Evolutionary conservation across 2,113 vertebrate genomes (phyloP).

Genomic region (Callopanchax toddi): DNA sequence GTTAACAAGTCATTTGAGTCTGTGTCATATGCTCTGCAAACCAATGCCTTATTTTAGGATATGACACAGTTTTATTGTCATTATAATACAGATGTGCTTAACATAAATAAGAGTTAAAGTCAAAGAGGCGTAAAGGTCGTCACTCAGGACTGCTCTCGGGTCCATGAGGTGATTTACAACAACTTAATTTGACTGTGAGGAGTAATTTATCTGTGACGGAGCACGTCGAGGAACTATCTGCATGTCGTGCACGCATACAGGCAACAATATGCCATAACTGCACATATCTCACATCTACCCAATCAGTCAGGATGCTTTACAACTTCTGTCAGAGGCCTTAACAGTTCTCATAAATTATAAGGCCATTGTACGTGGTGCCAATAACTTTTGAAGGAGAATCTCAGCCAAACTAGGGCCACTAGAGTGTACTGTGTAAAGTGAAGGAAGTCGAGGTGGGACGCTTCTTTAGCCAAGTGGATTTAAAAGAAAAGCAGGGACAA

Average conservation of each 20-base stretch:
- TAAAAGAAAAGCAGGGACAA: slow-evolving; percentile 13
- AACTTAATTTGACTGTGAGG: slow-evolving; percentile 76
- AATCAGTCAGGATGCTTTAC: slow-evolving; percentile 81
- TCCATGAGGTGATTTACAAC: slow-evolving; percentile 71
- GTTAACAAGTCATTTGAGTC: slow-evolving; percentile 30
- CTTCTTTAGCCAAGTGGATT: background rate
- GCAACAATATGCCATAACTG: slow-evolving; percentile 72
- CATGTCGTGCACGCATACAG: slow-evolving; percentile 53
- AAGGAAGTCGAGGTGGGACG: slow-evolving; percentile 21
- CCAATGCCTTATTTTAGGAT: slow-evolving; percentile 69
- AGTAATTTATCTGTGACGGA: slow-evolving; percentile 76
- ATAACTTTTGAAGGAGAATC: slow-evolving; percentile 81
- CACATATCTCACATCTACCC: slow-evolving; percentile 70
- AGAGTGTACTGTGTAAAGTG: slow-evolving; percentile 30
- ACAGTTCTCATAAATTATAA: slow-evolving; percentile 76
- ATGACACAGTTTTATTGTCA: slow-evolving; percentile 67
- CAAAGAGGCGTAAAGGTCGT: slow-evolving; percentile 81
- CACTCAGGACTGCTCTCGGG: slow-evolving; percentile 72
- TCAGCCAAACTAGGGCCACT: slow-evolving; percentile 38
- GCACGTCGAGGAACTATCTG: slow-evolving; percentile 56
- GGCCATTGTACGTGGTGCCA: slow-evolving; percentile 71
- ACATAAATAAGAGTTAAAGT: slow-evolving; percentile 78
- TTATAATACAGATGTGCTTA: slow-evolving; percentile 75
- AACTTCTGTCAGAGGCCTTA: slow-evolving; percentile 73
- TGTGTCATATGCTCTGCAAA: slow-evolving; percentile 21